Base-by-base conservation (phyloP, 2,888 invertebrate species). In the Balanococcus diminutus region DNA sequence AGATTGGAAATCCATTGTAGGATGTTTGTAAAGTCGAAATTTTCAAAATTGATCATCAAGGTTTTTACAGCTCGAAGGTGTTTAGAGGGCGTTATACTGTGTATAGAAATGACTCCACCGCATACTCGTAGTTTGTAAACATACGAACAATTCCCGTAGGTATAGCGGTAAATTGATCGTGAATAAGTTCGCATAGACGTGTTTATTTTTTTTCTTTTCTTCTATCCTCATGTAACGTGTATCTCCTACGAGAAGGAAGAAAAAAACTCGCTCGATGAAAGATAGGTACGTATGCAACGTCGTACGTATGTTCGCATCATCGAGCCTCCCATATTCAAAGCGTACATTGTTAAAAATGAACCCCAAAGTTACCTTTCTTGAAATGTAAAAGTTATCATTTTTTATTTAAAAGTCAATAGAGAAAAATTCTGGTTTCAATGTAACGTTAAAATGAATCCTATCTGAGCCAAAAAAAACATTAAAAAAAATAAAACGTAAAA, bases 171-270 rank as follows among this genome's bases (percentile, higher is more conserved):
- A 67, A 67, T 28, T 67, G 61, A 67, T 67, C 28, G 61, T 67
- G 28, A 67, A 67, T 25, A 67, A 67, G 61, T 67, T 67, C 25
- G 11, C 25, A 67, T 28, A 67, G 25, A 67, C 61, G 61, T 67
- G 61, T 67, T 67, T 67, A 67, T 67, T 67, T 67, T 67, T n/a
- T 67, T 67, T 67, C 61, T 28, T 67, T n/a, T 25, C 28, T 67
- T 67, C 6, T 67, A 25, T 19, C 56, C 19, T 14, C 19, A 3
- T 56, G 22, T 56, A 42, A 42, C 42, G 19, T 46, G 14, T 67
- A 67, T 19, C 19, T 4, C 3, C 5, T 51, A 51, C 0, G 19
- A 51, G 3, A 19, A n/a, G 51, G 3, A n/a, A 19, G 3, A 19
- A 51, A 42, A 42, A 42, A 56, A 56, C 46, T 8, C 14, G 19